Base-by-base conservation (phyloP, 2,113 vertebrate species). In the Balaenoptera acutorostrata region DNA sequence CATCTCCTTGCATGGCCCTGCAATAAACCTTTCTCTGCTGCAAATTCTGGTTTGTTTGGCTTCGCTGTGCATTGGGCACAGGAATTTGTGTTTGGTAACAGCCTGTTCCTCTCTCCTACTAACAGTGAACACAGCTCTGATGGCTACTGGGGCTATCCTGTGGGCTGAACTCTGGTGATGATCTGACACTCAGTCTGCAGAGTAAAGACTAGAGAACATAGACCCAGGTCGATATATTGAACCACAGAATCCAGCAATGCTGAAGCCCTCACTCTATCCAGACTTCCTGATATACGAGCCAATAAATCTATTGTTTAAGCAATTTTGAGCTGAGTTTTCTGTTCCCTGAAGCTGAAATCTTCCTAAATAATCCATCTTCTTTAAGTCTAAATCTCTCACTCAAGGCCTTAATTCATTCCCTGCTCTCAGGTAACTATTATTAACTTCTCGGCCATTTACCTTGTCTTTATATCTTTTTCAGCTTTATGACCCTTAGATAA, bases 331-430 rank as follows among this genome's bases (percentile, higher is more conserved):
- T 81, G 36, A 93, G 52, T 86, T 96, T 94, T 97, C 85, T 81
- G 78, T 89, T 87, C 64, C 61, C 14, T 8, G 52, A 92, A 95
- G 61, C 88, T 72, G 88, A 97, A 84, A 25, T 57, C 59, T 66
- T 93, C 46, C 74, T 84, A 55, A 83, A 52, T 46, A 78, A 80
- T 95, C 64, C 71, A 87, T 90, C 94, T 94, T 95, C 61, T 95
- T 69, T 90, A 80, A 74, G 59, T 84, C 80, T 61, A 78, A 93
- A 87, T 86, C 72, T 84, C 52, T 96, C 69, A 75, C 72, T 68
- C 78, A 71, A 88, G 39, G 75, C 66, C 68, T 90, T 89, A 86
- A 84, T 86, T 96, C 71, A 93, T 88, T 57, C 61, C 15, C 29
- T 78, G 46, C 23, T 88, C 75, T 88, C 46, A 49, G 20, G 64